These are phyloP conservation scores for Hoplias malabaricus DNA, from an alignment of 2,113 vertebrate genomes.

Conservation along the genomic window DNA sequence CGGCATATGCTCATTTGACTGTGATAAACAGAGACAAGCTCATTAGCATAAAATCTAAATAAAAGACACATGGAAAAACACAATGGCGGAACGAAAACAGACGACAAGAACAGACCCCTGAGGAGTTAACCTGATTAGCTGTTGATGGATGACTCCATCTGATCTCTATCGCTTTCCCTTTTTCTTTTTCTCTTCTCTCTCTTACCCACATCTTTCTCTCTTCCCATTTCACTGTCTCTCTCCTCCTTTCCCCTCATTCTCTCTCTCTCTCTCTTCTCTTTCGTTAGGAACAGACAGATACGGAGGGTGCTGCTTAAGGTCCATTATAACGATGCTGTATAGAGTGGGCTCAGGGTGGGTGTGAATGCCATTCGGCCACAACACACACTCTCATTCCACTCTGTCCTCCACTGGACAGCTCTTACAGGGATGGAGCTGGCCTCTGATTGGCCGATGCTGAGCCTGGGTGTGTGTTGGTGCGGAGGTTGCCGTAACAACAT, in stretches of 20 bases:
- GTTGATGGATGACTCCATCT: slow-evolving; percentile 23
- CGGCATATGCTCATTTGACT: too few relatives aligned
- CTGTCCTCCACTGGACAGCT: slow-evolving; percentile 18
- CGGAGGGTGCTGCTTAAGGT: slow-evolving; percentile 34
- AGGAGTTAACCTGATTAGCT: not conserved
- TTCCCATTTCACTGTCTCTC: not conserved
- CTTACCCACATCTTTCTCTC: not conserved
- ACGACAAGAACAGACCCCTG: too few relatives aligned
- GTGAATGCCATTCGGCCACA: slow-evolving; percentile 40
- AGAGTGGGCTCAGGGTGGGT: slow-evolving; percentile 31
- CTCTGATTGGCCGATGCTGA: slow-evolving; percentile 16
- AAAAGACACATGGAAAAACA: too few relatives aligned
- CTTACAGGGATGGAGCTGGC: slow-evolving; percentile 38
- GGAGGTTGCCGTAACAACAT: slow-evolving; percentile 33
- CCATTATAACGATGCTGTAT: slow-evolving; percentile 49
- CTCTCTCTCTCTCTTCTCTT: not conserved
- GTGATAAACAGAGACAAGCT: too few relatives aligned
- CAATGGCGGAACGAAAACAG: too few relatives aligned
- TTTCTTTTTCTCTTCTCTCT: not conserved
- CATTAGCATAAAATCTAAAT: too few relatives aligned
- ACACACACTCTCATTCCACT: not conserved
- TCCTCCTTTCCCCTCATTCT: not conserved
- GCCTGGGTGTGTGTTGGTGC: not conserved
- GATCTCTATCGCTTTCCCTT: not conserved
- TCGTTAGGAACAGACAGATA: not conserved